phyloP scores from a whole-genome alignment of 2,888 invertebrate species.

The Synanthedon andrenaeformis region DNA sequence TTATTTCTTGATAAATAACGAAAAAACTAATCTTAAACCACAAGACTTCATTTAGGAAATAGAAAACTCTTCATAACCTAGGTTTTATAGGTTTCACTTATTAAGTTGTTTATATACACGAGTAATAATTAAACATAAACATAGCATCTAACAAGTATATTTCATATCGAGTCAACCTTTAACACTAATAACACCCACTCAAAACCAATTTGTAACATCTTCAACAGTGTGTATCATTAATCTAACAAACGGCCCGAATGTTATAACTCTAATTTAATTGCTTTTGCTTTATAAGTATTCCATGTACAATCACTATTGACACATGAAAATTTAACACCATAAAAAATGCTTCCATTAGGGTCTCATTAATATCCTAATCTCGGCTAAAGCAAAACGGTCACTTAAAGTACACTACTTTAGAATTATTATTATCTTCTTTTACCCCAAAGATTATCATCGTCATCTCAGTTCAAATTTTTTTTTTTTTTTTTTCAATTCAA shows the following conservation, averaged over 20 bases:
- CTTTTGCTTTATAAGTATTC: conserved; percentile 48
- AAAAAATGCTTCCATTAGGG: conserved; percentile 55
- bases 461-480: too few relatives aligned
- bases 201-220: conserved; percentile 40
- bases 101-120: background rate
- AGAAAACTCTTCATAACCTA: background rate
- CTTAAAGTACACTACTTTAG: too few relatives aligned
- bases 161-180: background rate
- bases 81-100: conserved; percentile 1
- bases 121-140: background rate
- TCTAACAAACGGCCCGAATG: conserved; percentile 21
- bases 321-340: conserved; percentile 13
- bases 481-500: too few relatives aligned
- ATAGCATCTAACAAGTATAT: background rate
- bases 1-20: too few relatives aligned
- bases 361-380: conserved; percentile 62
- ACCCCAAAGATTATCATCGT: too few relatives aligned
- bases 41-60: too few relatives aligned
- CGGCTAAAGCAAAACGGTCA: conserved; percentile 22
- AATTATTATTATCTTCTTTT: too few relatives aligned
- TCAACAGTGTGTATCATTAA: conserved; percentile 35
- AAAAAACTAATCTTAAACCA: too few relatives aligned
- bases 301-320: conserved; percentile 29
- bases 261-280: conserved; percentile 45
- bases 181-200: conserved; percentile 18